Conservation (phyloP, 2,113 vertebrate genomes). For the Morone saxatilis region DNA sequence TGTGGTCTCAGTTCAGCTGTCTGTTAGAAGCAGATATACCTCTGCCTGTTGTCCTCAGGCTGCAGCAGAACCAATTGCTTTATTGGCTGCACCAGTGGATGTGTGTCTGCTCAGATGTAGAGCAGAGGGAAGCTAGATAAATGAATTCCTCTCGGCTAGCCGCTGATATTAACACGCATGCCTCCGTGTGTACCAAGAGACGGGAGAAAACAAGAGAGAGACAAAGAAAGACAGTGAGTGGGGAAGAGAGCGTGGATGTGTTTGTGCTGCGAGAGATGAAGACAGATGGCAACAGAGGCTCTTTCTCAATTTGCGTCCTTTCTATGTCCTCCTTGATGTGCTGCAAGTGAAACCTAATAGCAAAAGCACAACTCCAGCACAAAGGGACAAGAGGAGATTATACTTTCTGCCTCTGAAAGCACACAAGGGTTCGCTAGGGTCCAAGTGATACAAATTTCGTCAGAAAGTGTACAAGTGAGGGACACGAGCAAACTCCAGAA, state of each 20-base stretch:
- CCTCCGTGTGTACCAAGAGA: conserved; percentile 20
- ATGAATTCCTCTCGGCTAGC: conserved; percentile 47
- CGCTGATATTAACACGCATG: conserved; percentile 27
- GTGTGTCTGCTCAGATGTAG: conserved; percentile 47
- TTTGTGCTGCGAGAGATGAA: neutral
- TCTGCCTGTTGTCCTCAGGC: conserved; percentile 58
- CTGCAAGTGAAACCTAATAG: neutral
- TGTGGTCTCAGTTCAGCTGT: conserved; percentile 37
- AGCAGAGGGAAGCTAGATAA: conserved; percentile 53
- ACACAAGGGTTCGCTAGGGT: too few species aligned
- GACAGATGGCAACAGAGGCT: neutral
- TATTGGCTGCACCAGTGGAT: conserved; percentile 65
- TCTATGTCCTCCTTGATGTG: neutral
- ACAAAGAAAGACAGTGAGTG: neutral
- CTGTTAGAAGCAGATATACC: conserved; percentile 73
- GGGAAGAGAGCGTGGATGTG: neutral
- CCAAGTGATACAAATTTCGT: too few species aligned
- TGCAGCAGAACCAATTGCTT: conserved; percentile 72
- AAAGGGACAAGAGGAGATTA: neutral
- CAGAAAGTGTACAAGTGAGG: too few species aligned
- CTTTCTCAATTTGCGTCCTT: neutral
- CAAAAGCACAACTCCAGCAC: neutral
- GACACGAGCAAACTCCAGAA: too few species aligned
- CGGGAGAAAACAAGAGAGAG: neutral
- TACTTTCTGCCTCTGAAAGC: too few species aligned